Base-by-base conservation (phyloP, 2,888 invertebrate species). In the Lasioglossum leucozonium region DNA sequence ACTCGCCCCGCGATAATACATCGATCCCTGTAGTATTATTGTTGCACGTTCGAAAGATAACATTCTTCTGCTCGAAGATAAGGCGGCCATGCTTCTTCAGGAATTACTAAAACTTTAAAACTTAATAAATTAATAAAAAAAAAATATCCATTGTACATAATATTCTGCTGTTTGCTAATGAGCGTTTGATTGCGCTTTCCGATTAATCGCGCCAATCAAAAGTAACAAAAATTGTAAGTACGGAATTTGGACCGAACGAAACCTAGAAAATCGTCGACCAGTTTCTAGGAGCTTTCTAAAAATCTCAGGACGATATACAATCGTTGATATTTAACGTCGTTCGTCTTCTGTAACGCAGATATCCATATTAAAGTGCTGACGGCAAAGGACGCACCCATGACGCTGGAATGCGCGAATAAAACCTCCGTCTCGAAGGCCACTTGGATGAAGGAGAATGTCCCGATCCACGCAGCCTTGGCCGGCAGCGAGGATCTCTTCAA, bases 381-480 rank as follows among this genome's bases (percentile, higher is more conserved):
- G 22, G 16, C 75, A 4, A 87, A 89, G 34, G 90, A 92, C 44
- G 37, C 73, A 22, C 89, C 88, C 67, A 42, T 94, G 79, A 44
- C 40, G 3, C 86, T 94, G 34, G 91, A 90, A 42, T 94, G 94
- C 76, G 91, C 87, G 22, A 93, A 94, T 77, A 89, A 78, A 72
- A 90, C 89, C 2, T 16, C 86, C 4, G 77, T 84, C 16, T 93
- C 93, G 58, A 90, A 91, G 76, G 81, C 91, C 44, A 87, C 88
- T 26, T 94, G 94, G 94, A 74, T 84, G 30, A 94, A 93, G 79
- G 93, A 94, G 18, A 88, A 89, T 37, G 55, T 81, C 30, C 75
- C 88, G 37, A 42, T 91, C n/a, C 55, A 74, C 18, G 80, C 76
- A 4, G 85, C 87, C 4, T 72, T 92, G 30, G 47, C 83, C 30